Percentiles rank a stretch among this genome's conserved stretches.
Conservation (phyloP, 2,797 vertebrate species). For the Platyrinchus mystaceus region DNA sequence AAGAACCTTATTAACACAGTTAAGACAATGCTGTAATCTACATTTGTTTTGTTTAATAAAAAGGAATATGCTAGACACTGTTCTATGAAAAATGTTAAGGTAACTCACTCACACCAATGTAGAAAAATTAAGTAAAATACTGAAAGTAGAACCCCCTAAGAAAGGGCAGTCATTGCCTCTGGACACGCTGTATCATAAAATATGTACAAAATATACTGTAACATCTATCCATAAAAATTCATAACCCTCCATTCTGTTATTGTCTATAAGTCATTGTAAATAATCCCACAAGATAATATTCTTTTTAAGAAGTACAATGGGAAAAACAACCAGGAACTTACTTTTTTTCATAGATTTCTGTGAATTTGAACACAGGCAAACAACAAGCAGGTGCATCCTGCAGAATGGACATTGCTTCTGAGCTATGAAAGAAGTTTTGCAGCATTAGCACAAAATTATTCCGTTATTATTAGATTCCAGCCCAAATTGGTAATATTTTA, state of each 20-base stretch:
- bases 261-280: not conserved
- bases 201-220: not conserved
- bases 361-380: slow-evolving; percentile 93
- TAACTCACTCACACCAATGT: not conserved
- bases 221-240: not conserved
- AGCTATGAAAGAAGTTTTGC: slow-evolving; percentile 72
- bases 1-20: not conserved
- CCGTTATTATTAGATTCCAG: not conserved
- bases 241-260: not conserved
- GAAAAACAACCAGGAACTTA: slow-evolving; percentile 61
- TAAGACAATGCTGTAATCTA: not conserved
- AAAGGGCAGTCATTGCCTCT: not conserved
- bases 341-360: slow-evolving; percentile 97
- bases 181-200: too few species aligned
- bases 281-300: not conserved
- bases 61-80: not conserved
- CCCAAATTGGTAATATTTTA: rapidly evolving
- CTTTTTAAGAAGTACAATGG: not conserved
- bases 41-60: not conserved
- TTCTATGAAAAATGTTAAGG: not conserved
- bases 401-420: slow-evolving; percentile 88
- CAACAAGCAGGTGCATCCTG: slow-evolving; percentile 95
- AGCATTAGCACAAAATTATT: not conserved
- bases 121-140: not conserved
- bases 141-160: not conserved